These are phyloP conservation scores for Phyllopteryx taeniolatus DNA, from an alignment of 2,113 vertebrate genomes.

Conservation along the genomic window DNA sequence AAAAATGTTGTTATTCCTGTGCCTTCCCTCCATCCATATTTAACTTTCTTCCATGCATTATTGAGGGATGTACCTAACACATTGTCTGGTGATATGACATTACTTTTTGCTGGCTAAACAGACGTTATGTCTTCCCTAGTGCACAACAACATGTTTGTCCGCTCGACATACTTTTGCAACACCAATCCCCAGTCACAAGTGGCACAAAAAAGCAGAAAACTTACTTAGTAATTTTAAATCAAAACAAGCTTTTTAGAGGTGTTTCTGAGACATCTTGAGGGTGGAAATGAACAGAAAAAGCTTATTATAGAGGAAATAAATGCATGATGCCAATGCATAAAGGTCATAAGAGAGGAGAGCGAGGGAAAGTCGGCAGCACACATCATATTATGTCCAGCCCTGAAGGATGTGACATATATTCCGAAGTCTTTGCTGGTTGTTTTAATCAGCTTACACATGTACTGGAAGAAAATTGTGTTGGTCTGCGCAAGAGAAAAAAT, in stretches of 20 bases:
- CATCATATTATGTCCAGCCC: constrained; percentile 59
- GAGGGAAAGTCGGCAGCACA: constrained; percentile 31
- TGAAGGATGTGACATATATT: constrained; percentile 68
- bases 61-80: constrained; percentile 68
- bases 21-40: constrained; percentile 67
- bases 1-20: background rate
- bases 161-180: constrained; percentile 49
- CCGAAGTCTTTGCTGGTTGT: constrained; percentile 50
- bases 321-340: constrained; percentile 33
- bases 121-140: constrained; percentile 55
- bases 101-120: constrained; percentile 62
- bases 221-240: background rate
- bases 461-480: constrained; percentile 60
- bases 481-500: constrained; percentile 56
- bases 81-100: constrained; percentile 69
- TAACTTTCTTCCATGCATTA: constrained; percentile 67
- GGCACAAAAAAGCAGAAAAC: constrained; percentile 11
- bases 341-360: constrained; percentile 37
- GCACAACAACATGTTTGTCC: constrained; percentile 27
- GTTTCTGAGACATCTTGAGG: background rate
- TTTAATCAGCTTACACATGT: constrained; percentile 64
- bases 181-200: constrained; percentile 40
- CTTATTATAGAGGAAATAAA: constrained; percentile 25
- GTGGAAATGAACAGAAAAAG: constrained; percentile 10
- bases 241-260: constrained; percentile 12